These are phyloP conservation scores for Paedocypris sp. DNA, from an alignment of 2,113 vertebrate genomes.

Conservation along the genomic window DNA sequence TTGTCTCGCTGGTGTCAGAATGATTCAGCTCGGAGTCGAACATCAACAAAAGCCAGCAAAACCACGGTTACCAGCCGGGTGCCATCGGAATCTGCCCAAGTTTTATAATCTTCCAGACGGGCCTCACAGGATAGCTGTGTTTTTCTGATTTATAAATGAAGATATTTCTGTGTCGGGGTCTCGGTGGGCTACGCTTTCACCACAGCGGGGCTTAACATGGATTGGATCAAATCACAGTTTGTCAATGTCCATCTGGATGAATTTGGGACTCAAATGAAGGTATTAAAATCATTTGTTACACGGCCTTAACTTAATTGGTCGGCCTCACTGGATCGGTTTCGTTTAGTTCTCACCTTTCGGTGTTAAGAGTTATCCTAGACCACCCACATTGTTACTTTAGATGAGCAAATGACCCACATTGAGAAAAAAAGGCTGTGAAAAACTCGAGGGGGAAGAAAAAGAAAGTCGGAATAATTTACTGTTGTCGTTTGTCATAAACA, in stretches of 20 bases:
- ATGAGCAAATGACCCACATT: slow-evolving; percentile 30
- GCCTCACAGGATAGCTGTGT: not conserved
- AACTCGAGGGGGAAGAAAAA: not conserved
- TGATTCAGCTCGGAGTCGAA: not conserved
- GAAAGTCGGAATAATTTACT: not conserved
- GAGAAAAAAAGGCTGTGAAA: slow-evolving; percentile 25
- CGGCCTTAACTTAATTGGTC: slow-evolving; percentile 18
- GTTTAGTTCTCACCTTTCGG: slow-evolving; percentile 26
- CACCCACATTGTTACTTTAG: slow-evolving; percentile 34
- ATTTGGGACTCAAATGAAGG: not conserved
- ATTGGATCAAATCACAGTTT: too few species aligned
- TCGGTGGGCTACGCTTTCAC: not conserved
- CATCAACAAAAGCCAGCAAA: not conserved
- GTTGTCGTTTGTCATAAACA: too few species aligned
- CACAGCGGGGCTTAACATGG: too few species aligned
- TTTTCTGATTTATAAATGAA: not conserved
- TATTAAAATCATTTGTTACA: not conserved
- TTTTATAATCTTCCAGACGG: not conserved
- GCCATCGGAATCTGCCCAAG: slow-evolving; percentile 12
- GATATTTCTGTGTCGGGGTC: not conserved
- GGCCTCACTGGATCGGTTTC: slow-evolving; percentile 28
- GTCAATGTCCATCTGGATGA: not conserved
- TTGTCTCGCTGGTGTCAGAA: slow-evolving; percentile 15
- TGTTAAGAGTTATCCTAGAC: slow-evolving; percentile 24
- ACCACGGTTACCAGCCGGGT: slow-evolving; percentile 19